Evolutionary conservation across 2,888 invertebrate species (phyloP), one percentile per base, ranked within the genome.

Genomic region (Sturmia bella): DNA sequence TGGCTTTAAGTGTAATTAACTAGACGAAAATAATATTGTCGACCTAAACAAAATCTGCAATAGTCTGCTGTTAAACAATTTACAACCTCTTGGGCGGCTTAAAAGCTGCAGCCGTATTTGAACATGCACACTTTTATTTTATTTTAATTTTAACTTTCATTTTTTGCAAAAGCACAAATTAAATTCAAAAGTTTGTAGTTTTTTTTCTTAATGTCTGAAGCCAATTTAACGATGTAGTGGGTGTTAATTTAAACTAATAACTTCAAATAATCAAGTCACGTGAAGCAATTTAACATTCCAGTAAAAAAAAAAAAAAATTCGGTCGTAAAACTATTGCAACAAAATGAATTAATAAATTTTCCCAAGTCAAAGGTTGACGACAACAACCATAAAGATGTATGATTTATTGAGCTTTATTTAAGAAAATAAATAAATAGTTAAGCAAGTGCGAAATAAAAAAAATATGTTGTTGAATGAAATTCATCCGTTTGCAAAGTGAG

Each of bases 211-310:
- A 45, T 68, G 52, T 43, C 50, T 66, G 43, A 9, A 56, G 43
- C 15, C 37, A 72, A 52, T 37, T 66, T 24, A 7, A 27, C 50
- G 17, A 57, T 64, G 21, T 7, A 57, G 77, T 78, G 78, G 78
- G 78, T 78, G 66, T 66, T 78, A 73, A 72, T 72, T 72, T 59
- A n/a, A 50, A 59, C 21, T 1, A 57, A 59, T 72, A 52, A 37
- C 48, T 37, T 41, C 50, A 32, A 72, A 43, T 32, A 72, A n/a
- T 24, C 43, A 52, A 73, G 66, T 72, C 78, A 66, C 64, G 59
- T 66, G 59, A 78, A 56, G 2, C 57, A 50, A 57, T 21, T 78
- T 66, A 52, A 57, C 41, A 78, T 66, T 64, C 57, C 32, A 69
- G 27, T 13, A 48, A 63, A 50, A 63, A 9, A 1, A 66, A 27